Evolutionary conservation across 2,888 invertebrate species (phyloP).

Genomic region (Drosophila falleni): DNA sequence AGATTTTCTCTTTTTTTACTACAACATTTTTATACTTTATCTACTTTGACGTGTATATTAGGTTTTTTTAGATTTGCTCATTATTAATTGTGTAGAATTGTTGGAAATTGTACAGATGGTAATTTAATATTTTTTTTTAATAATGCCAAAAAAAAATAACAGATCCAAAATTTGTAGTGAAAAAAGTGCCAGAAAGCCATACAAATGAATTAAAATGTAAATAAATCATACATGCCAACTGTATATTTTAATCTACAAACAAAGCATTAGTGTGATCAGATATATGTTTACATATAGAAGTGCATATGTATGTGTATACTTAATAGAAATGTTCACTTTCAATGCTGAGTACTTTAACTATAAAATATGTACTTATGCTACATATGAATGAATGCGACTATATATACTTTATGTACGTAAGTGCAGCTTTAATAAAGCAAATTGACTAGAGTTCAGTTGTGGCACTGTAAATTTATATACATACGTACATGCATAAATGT

Average conservation of each 20-base stretch:
- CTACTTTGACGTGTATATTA: not conserved
- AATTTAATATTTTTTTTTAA: not conserved
- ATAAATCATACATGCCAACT: not conserved
- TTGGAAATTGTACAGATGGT: not conserved
- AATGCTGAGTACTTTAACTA: slow-evolving; percentile 1
- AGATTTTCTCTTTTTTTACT: not conserved
- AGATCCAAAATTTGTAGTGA: not conserved
- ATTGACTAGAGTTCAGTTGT: slow-evolving; percentile 5
- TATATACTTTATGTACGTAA: not conserved
- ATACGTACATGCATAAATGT: not conserved
- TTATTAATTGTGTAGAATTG: not conserved
- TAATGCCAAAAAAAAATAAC: not conserved
- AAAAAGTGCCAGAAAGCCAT: slow-evolving; percentile 1
- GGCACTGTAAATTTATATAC: not conserved
- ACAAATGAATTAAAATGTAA: slow-evolving; percentile 13
- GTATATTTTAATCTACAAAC: not conserved
- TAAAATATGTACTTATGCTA: not conserved
- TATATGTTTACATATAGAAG: not conserved
- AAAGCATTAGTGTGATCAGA: slow-evolving; percentile 1
- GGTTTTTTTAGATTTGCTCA: not conserved
- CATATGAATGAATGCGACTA: not conserved
- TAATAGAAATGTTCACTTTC: slow-evolving; percentile 1
- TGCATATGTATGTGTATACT: not conserved
- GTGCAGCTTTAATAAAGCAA: slow-evolving; percentile 19
- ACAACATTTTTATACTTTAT: not conserved